A percentile compares a stretch with the other conserved stretches of the same genome.
Evolutionary conservation across 2,113 vertebrate genomes (phyloP).

Genomic region (Leucosticte australis): DNA sequence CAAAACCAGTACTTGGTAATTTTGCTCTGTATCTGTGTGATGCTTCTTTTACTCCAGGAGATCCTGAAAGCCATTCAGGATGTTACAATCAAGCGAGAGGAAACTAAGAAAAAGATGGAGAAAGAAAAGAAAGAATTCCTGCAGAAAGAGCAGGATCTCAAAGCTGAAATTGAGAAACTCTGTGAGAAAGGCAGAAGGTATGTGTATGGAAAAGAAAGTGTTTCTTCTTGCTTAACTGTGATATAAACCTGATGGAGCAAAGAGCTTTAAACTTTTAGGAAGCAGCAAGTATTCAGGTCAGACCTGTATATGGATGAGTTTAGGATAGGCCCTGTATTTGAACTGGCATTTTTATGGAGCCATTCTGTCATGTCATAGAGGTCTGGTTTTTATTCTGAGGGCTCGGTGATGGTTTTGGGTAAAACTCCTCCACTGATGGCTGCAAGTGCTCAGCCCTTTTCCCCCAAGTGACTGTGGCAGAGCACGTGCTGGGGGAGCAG

Average conservation of each 20-base stretch:
- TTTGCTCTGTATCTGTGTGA: not conserved
- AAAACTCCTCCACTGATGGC: not conserved
- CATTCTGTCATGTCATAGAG: accelerated
- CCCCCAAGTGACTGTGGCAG: accelerated
- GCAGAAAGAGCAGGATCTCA: conserved; percentile 83
- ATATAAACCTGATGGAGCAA: accelerated
- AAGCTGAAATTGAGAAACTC: conserved; percentile 80
- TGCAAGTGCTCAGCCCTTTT: not conserved
- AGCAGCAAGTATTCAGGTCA: accelerated
- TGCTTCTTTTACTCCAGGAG: conserved; percentile 49
- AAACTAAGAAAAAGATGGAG: conserved; percentile 83
- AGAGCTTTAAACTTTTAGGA: not conserved
- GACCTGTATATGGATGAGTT: not conserved
- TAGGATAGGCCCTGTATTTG: not conserved
- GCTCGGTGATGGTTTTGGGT: accelerated
- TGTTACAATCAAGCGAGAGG: conserved; percentile 79
- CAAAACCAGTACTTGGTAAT: accelerated
- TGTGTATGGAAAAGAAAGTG: accelerated
- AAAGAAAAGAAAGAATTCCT: conserved; percentile 84
- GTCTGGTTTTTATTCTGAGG: not conserved
- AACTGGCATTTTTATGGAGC: accelerated
- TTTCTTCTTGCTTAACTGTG: accelerated
- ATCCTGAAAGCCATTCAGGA: conserved; percentile 76
- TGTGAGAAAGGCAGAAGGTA: conserved; percentile 82
- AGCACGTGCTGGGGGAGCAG: not conserved